Percentiles rank a stretch among this genome's conserved stretches.
phyloP scores from a whole-genome alignment of 2,113 vertebrate genomes.

The Gallinago jamesoni region DNA sequence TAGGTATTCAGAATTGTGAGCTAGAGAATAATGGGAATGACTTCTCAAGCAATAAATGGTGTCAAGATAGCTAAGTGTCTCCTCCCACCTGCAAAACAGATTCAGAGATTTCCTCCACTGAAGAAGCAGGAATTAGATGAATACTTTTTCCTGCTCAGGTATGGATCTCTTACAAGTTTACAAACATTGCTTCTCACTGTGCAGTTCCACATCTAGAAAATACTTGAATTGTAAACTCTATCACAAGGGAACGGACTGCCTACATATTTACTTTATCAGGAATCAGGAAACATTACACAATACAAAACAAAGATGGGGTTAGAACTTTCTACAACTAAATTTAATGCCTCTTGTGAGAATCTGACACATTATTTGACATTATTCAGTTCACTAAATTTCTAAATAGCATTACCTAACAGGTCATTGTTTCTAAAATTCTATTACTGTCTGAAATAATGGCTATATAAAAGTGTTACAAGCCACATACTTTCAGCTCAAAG shows the following conservation, averaged over 20 bases:
- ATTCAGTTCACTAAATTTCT: not conserved
- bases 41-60: not conserved
- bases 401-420: not conserved
- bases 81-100: not conserved
- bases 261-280: not conserved
- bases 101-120: not conserved
- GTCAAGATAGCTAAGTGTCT: not conserved
- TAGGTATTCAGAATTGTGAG: not conserved
- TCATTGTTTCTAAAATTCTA: not conserved
- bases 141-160: not conserved
- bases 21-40: not conserved
- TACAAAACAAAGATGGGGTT: not conserved
- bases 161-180: not conserved
- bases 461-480: not conserved
- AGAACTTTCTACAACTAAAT: not conserved
- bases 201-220: not conserved
- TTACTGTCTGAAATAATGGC: not conserved
- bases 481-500: not conserved
- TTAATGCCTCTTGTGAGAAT: not conserved
- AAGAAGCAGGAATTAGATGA: not conserved
- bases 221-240: not conserved
- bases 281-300: not conserved
- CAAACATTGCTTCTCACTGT: not conserved
- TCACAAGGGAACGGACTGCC: not conserved
- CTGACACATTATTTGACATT: not conserved